These are phyloP conservation scores for Poecilia gillii DNA, from an alignment of 2,797 vertebrate species.

Conservation along the genomic window DNA sequence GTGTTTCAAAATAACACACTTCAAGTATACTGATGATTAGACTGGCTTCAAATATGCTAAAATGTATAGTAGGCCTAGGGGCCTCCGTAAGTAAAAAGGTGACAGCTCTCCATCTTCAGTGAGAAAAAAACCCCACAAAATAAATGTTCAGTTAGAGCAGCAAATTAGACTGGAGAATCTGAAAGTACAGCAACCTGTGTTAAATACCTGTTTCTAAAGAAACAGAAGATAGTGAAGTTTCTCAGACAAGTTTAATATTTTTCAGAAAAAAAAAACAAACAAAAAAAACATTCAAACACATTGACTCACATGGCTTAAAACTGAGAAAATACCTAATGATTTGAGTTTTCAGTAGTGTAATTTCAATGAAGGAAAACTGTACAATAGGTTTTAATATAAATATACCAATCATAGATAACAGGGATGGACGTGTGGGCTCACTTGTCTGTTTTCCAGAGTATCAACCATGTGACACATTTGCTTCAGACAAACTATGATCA, in stretches of 20 bases:
- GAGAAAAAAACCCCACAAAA: not conserved
- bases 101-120: too few relatives aligned
- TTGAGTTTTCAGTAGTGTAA: not conserved
- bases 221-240: not conserved
- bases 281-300: not conserved
- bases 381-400: conserved; percentile 16
- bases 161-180: not conserved
- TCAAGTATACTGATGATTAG: too few relatives aligned
- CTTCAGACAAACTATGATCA: not conserved
- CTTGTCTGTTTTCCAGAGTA: not conserved
- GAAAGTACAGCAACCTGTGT: not conserved
- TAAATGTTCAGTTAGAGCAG: not conserved
- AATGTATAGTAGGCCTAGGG: too few relatives aligned
- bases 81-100: too few relatives aligned
- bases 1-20: too few relatives aligned
- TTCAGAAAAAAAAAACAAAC: not conserved
- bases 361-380: not conserved
- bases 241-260: not conserved
- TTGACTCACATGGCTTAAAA: not conserved
- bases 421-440: not conserved
- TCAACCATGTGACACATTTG: not conserved
- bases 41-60: too few relatives aligned
- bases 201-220: not conserved
- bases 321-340: not conserved
- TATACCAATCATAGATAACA: not conserved